Evolutionary conservation across 2,113 vertebrate genomes (phyloP).

Genomic region (Scytalopus superciliaris): DNA sequence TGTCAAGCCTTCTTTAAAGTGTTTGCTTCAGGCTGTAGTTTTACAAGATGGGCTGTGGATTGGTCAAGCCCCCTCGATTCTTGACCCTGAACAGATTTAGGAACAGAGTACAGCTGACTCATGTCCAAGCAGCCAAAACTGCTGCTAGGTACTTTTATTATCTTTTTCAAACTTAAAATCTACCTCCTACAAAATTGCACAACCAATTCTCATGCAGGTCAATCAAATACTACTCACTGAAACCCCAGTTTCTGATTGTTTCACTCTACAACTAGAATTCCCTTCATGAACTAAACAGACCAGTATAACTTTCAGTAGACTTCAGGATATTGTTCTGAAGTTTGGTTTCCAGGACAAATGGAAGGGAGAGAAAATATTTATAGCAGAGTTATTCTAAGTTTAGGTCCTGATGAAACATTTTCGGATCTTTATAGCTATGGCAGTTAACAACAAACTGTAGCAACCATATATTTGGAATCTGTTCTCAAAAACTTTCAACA

Average conservation of each 20-base stretch:
- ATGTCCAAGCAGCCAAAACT: constrained; percentile 73
- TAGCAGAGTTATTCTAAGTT: background rate
- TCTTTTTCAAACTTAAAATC: constrained; percentile 74
- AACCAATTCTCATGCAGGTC: constrained; percentile 62
- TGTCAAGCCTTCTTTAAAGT: constrained; percentile 82
- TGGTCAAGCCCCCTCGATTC: constrained; percentile 78
- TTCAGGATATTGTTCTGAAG: background rate
- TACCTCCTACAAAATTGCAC: constrained; percentile 73
- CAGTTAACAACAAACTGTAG: background rate
- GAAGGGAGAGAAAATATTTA: background rate
- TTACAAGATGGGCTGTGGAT: constrained; percentile 84
- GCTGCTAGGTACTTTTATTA: constrained; percentile 70
- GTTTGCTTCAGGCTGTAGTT: constrained; percentile 88
- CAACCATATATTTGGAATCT: background rate
- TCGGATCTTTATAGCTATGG: background rate
- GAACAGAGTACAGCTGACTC: constrained; percentile 74
- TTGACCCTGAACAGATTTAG: constrained; percentile 85
- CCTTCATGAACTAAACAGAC: background rate
- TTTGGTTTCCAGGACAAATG: background rate
- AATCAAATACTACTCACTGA: constrained; percentile 44
- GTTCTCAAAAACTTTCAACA: background rate
- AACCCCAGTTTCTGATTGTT: constrained; percentile 32
- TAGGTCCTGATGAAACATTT: background rate
- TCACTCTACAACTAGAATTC: background rate
- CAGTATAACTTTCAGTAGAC: background rate